Evolutionary conservation across 2,888 invertebrate genomes (phyloP).

Genomic region (Macrosiphum euphorbiae): DNA sequence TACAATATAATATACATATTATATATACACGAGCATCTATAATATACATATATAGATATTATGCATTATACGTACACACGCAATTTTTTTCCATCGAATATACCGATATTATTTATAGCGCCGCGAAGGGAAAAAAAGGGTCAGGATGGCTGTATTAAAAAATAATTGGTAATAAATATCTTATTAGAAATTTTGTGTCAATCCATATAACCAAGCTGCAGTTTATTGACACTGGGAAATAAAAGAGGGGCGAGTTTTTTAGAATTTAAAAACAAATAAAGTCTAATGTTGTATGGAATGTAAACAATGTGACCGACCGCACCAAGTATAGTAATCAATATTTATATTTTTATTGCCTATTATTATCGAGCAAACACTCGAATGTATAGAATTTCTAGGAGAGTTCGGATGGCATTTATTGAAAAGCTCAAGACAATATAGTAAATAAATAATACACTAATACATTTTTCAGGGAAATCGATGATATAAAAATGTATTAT

Average conservation of each 20-base stretch:
- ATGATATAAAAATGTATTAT: not conserved
- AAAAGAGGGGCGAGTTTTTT: constrained; percentile 34
- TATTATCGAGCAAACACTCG: not conserved
- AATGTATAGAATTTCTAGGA: constrained; percentile 25
- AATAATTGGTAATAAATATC: constrained; percentile 61
- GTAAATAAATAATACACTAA: not conserved
- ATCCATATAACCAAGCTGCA: not conserved
- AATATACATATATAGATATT: not conserved
- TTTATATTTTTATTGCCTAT: constrained; percentile 36
- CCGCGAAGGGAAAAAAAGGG: constrained; percentile 47
- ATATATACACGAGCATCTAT: not conserved
- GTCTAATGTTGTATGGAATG: constrained; percentile 9
- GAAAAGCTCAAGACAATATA: not conserved
- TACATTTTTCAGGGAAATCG: not conserved
- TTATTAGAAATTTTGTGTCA: constrained; percentile 52
- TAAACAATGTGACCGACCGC: constrained; percentile 12
- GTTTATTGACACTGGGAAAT: constrained; percentile 44
- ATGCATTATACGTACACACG: not conserved
- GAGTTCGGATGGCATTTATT: not conserved
- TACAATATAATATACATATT: not conserved
- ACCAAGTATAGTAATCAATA: constrained; percentile 8
- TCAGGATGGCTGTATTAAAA: constrained; percentile 54
- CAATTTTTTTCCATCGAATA: constrained; percentile 38
- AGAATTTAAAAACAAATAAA: constrained; percentile 41
- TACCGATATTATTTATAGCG: constrained; percentile 47